Conservation (phyloP, 2,113 vertebrate species). For the Ahaetulla prasina region DNA sequence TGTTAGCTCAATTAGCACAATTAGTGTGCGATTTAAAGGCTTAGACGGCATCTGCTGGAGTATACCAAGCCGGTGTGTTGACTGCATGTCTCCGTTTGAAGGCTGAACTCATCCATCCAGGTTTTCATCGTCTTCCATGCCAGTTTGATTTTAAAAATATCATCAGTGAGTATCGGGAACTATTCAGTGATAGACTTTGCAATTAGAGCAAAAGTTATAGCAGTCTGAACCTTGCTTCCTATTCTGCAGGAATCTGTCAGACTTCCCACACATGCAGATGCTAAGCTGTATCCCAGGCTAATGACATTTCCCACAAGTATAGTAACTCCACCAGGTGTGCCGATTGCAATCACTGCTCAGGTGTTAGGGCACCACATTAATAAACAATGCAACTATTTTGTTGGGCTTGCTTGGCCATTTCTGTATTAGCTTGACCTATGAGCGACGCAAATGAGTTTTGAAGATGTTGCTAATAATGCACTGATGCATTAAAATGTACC, state of each 20-base stretch:
- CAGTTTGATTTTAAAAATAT: constrained; percentile 22
- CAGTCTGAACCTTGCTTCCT: background rate
- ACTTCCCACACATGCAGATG: background rate
- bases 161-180: background rate
- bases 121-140: constrained; percentile 25
- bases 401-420: background rate
- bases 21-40: constrained; percentile 77
- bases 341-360: background rate
- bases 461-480: background rate
- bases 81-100: constrained; percentile 46
- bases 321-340: background rate
- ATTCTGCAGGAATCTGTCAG: background rate
- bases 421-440: background rate
- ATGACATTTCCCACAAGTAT: background rate
- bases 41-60: constrained; percentile 74
- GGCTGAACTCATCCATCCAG: constrained; percentile 21
- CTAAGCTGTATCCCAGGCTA: background rate
- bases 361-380: background rate
- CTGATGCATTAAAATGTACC: background rate
- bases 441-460: background rate
- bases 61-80: constrained; percentile 51
- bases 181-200: background rate
- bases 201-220: background rate
- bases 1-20: constrained; percentile 79
- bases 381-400: background rate